phyloP scores from a whole-genome alignment of 2,113 vertebrate species.

The Chamaetylas fuelleborni region DNA sequence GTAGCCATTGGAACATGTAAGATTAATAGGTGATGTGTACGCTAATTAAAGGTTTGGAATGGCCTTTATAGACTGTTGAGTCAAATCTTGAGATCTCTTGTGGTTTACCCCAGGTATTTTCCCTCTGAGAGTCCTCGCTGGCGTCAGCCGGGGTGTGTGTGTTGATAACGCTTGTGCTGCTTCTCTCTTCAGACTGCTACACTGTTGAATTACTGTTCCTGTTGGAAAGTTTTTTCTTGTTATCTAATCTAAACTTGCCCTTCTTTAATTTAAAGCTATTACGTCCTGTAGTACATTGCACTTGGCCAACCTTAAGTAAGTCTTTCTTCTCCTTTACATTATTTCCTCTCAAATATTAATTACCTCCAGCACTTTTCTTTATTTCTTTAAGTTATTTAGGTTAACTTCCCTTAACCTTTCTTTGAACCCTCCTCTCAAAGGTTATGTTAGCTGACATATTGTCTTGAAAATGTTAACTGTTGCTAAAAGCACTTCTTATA shows the following conservation, averaged over 20 bases:
- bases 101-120: slow-evolving; percentile 17
- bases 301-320: slow-evolving; percentile 40
- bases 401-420: slow-evolving; percentile 63
- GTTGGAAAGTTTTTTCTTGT: slow-evolving; percentile 33
- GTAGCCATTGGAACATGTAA: slow-evolving; percentile 22
- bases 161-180: not conserved
- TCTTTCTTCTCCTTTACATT: slow-evolving; percentile 34
- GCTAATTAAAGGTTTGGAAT: slow-evolving; percentile 36
- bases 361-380: slow-evolving; percentile 27
- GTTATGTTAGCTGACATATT: slow-evolving; percentile 59
- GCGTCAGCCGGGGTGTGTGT: not conserved
- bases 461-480: slow-evolving; percentile 64
- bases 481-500: slow-evolving; percentile 36
- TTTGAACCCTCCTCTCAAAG: slow-evolving; percentile 48
- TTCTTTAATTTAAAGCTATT: slow-evolving; percentile 61
- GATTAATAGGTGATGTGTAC: slow-evolving; percentile 55
- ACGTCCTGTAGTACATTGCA: slow-evolving; percentile 22
- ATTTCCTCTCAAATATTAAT: slow-evolving; percentile 56
- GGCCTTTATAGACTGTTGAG: slow-evolving; percentile 1
- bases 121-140: not conserved
- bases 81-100: not conserved
- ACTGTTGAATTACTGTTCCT: not conserved
- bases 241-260: slow-evolving; percentile 45
- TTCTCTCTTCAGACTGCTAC: not conserved
- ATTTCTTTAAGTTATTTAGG: slow-evolving; percentile 51